These are phyloP conservation scores for Neocrepidodera transversa DNA, from an alignment of 2,888 invertebrate species.

Conservation along the genomic window DNA sequence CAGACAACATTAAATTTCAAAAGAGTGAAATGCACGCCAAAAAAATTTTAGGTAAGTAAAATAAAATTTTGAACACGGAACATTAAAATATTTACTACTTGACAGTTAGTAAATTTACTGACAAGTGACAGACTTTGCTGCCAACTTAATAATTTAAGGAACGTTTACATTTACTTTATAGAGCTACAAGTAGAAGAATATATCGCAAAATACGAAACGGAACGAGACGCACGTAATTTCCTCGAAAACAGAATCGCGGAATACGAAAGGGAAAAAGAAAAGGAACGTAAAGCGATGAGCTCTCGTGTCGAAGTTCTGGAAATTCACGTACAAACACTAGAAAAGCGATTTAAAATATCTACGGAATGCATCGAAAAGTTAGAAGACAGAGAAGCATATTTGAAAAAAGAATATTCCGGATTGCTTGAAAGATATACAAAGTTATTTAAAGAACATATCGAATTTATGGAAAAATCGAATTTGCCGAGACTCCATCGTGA, in stretches of 20 bases:
- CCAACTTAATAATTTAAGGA: no score
- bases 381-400: not conserved
- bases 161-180: no score
- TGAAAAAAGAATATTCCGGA: slow-evolving; percentile 4
- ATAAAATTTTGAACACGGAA: not conserved
- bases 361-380: not conserved
- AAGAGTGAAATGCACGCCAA: not conserved
- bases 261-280: not conserved
- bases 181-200: slow-evolving; percentile 1
- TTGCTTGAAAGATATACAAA: slow-evolving; percentile 2
- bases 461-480: slow-evolving; percentile 4
- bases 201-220: not conserved
- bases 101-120: no score
- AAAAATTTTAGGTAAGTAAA: not conserved
- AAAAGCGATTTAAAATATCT: slow-evolving; percentile 1
- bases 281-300: not conserved
- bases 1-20: not conserved
- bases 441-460: not conserved
- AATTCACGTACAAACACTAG: slow-evolving; percentile 1
- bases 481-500: not conserved
- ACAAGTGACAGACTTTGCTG: no score
- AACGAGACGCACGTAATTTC: not conserved
- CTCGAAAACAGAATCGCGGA: slow-evolving; percentile 1
- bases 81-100: not conserved
- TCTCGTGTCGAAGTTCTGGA: slow-evolving; percentile 2